Evolutionary conservation across 1,140 invertebrate genomes (phyloP).

Genomic region (Trichoplusia ni): DNA sequence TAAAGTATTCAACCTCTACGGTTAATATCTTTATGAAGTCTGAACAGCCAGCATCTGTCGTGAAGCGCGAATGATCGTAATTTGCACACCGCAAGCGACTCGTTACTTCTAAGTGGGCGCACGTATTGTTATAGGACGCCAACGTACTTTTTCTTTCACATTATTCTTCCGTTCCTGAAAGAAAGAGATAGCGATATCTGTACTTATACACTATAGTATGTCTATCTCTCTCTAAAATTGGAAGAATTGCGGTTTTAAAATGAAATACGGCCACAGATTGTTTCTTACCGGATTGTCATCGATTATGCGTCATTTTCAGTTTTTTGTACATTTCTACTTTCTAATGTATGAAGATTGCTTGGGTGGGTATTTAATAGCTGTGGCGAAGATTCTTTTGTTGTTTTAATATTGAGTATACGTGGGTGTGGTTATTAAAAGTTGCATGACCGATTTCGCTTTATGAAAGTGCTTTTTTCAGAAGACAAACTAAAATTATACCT

Average conservation of each 20-base stretch:
- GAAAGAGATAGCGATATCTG: no score
- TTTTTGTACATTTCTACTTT: slow-evolving; percentile 5
- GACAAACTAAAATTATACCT: no score
- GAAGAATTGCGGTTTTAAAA: slow-evolving; percentile 7
- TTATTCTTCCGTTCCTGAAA: neutral
- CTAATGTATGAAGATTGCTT: neutral
- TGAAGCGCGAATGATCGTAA: slow-evolving; percentile 51
- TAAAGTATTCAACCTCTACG: neutral
- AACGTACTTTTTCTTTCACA: no score
- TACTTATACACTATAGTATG: no score
- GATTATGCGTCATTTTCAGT: slow-evolving; percentile 24
- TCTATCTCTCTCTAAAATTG: no score
- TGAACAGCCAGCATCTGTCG: neutral
- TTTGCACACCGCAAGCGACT: slow-evolving; percentile 55
- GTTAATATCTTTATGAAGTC: slow-evolving; percentile 15
- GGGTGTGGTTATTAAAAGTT: no score
- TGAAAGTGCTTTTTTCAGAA: no score
- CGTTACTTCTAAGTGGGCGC: slow-evolving; percentile 54
- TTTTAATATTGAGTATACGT: no score
- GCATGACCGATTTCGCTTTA: no score
- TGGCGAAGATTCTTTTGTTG: neutral
- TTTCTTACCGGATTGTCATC: slow-evolving; percentile 17
- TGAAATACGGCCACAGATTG: slow-evolving; percentile 31
- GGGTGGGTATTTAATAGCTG: neutral
- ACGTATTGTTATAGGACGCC: slow-evolving; percentile 49